phyloP scores from a whole-genome alignment of 2,113 vertebrate genomes.

The Sprattus sprattus region DNA sequence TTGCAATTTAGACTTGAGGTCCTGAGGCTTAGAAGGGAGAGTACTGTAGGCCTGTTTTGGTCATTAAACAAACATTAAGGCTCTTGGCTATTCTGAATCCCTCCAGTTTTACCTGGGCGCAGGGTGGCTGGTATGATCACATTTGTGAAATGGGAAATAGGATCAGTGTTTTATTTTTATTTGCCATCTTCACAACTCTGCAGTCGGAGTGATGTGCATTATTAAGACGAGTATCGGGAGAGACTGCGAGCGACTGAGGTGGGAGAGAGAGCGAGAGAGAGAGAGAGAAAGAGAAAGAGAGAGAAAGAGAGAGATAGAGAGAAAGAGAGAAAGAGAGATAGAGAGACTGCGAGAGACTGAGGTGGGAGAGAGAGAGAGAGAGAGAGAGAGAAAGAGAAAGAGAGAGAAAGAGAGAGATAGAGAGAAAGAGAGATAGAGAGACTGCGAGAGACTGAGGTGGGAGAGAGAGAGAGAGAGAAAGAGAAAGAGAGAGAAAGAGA shows the following conservation, averaged over 20 bases:
- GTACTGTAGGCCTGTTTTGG: background rate
- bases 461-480: too few species aligned
- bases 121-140: background rate
- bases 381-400: too few species aligned
- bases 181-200: background rate
- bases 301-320: too few species aligned
- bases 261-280: slow-evolving; percentile 40
- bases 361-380: too few species aligned
- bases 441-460: too few species aligned
- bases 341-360: too few species aligned
- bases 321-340: too few species aligned
- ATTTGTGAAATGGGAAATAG: background rate
- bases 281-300: too few species aligned
- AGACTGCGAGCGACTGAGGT: slow-evolving; percentile 44
- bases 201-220: background rate
- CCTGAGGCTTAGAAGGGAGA: background rate
- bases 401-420: too few species aligned
- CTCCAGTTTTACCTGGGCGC: background rate
- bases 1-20: too few species aligned
- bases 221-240: background rate
- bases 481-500: too few species aligned
- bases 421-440: too few species aligned
- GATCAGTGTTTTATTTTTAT: background rate
- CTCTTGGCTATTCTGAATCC: background rate
- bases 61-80: background rate